Percentiles rank a stretch among this genome's conserved stretches.
phyloP scores from a whole-genome alignment of 1,140 invertebrate species.

The Macrostomum lignano region DNA sequence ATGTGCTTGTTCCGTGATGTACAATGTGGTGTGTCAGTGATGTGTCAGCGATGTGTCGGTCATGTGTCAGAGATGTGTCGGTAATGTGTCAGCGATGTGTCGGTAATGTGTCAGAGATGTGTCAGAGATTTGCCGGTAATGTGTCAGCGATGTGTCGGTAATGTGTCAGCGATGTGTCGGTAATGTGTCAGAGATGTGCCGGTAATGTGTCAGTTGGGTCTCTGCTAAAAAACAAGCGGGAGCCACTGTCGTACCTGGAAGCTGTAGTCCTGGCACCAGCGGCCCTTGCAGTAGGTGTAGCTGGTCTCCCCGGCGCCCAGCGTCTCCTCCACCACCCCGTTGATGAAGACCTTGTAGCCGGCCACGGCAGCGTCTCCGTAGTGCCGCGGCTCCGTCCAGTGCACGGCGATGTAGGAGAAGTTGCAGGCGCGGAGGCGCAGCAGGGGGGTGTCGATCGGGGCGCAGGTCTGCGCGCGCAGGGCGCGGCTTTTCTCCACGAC shows the following conservation, averaged over 20 bases:
- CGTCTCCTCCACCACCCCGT: slow-evolving; percentile 21
- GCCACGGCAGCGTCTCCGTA: slow-evolving; percentile 22
- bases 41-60: neutral
- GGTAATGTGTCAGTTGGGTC: too few relatives aligned
- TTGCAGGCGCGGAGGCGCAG: slow-evolving; percentile 19
- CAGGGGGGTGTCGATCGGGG: slow-evolving; percentile 13
- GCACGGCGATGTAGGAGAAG: slow-evolving; percentile 25
- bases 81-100: too few relatives aligned
- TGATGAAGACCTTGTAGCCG: slow-evolving; percentile 27
- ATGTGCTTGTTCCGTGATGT: too few relatives aligned
- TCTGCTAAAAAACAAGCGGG: neutral
- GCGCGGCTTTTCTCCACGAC: slow-evolving; percentile 20
- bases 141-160: too few relatives aligned
- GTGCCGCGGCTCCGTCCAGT: slow-evolving; percentile 24
- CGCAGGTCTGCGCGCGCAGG: slow-evolving; percentile 22
- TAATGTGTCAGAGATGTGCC: too few relatives aligned
- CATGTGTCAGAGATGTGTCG: too few relatives aligned
- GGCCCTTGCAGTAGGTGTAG: slow-evolving; percentile 21
- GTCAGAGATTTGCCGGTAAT: too few relatives aligned
- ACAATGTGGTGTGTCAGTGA: too few relatives aligned
- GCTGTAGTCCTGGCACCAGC: slow-evolving; percentile 23
- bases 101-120: too few relatives aligned
- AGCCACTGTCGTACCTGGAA: slow-evolving; percentile 23
- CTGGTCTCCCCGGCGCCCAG: slow-evolving; percentile 17
- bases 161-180: too few relatives aligned